phyloP scores from a whole-genome alignment of 2,888 invertebrate species.

The Sabellastarte sp. region DNA sequence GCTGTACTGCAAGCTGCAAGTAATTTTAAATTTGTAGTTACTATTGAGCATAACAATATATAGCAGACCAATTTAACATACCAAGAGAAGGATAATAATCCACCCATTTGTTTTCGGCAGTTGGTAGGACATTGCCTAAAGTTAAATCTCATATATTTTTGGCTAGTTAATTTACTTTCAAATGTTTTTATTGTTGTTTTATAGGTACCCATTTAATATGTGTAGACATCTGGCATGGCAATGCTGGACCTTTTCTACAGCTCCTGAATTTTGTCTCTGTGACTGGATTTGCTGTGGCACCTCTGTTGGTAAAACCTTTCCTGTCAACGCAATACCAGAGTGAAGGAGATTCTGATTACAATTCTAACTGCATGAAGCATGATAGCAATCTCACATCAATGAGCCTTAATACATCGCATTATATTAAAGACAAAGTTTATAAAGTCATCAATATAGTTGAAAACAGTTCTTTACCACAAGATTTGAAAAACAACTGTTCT shows the following conservation, averaged over 20 bases:
- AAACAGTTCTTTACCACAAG: neutral
- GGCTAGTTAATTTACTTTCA: too few species aligned
- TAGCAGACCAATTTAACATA: too few species aligned
- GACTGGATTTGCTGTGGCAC: slow-evolving; percentile 16
- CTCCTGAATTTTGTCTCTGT: slow-evolving; percentile 18
- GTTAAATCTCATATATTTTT: too few species aligned
- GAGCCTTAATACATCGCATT: neutral
- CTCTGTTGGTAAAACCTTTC: slow-evolving; percentile 19
- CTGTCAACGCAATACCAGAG: neutral
- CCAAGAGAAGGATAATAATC: too few species aligned
- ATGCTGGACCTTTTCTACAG: slow-evolving; percentile 17
- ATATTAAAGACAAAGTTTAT: too few species aligned
- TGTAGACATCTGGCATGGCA: slow-evolving; percentile 12
- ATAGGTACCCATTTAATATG: slow-evolving; percentile 21
- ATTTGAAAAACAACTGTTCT: neutral
- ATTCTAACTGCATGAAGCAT: neutral
- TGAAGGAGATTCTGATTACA: neutral
- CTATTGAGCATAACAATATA: too few species aligned
- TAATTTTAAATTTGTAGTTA: too few species aligned
- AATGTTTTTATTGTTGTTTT: too few species aligned
- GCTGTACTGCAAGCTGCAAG: too few species aligned
- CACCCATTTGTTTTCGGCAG: too few species aligned
- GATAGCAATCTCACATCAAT: neutral
- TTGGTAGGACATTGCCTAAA: too few species aligned
- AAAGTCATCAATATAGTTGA: neutral